Conservation (phyloP, 1,140 invertebrate genomes). For the Drosophila nikananu region DNA sequence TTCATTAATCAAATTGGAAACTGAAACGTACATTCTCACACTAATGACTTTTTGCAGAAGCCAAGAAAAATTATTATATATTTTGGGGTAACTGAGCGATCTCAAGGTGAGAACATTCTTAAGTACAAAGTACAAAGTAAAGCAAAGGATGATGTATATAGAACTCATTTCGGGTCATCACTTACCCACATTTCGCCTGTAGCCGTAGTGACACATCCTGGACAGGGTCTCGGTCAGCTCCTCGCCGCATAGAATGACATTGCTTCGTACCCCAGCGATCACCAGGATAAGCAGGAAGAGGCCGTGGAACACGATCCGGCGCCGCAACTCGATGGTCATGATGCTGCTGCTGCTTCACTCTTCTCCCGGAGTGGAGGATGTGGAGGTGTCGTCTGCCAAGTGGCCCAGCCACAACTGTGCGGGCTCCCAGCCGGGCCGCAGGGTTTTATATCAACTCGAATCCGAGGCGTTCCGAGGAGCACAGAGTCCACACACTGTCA, state of each 20-base stretch:
- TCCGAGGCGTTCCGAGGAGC: conserved; percentile 21
- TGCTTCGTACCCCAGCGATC: background rate
- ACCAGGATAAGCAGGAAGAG: conserved; percentile 31
- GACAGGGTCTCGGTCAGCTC: conserved; percentile 41
- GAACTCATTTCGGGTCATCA: background rate
- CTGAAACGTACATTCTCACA: background rate
- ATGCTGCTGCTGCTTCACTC: conserved; percentile 20
- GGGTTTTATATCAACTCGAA: conserved; percentile 53
- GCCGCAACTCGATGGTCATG: conserved; percentile 11
- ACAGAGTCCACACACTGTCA: conserved; percentile 43
- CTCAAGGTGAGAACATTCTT: background rate
- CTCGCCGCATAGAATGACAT: conserved; percentile 47
- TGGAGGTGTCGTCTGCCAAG: conserved; percentile 23
- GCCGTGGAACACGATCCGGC: conserved; percentile 17
- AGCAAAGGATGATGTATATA: background rate
- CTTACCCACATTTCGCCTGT: conserved; percentile 45
- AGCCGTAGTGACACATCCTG: conserved; percentile 46
- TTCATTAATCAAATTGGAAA: conserved; percentile 2
- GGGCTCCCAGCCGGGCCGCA: background rate
- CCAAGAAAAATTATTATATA: background rate
- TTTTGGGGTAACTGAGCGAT: background rate
- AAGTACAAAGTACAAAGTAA: too few relatives aligned
- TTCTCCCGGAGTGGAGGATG: conserved; percentile 5
- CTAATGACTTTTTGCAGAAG: background rate
- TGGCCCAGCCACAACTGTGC: conserved; percentile 19